Base-by-base conservation (phyloP, 1,140 invertebrate genomes). In the Papilio machaon region DNA sequence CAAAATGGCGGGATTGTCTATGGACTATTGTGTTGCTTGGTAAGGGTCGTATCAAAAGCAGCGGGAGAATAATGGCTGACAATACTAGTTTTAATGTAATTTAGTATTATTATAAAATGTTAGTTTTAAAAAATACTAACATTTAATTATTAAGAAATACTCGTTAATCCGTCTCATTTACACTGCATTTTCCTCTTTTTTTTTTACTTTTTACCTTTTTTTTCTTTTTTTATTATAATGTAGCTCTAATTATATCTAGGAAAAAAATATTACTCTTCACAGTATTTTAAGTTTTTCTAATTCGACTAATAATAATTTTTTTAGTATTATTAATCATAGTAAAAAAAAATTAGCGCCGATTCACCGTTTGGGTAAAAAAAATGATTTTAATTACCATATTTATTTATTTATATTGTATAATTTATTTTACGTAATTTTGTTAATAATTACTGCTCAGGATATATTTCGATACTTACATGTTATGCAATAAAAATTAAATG, bases 61-160 rank as follows among this genome's bases (percentile, higher is more conserved):
- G 88, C 91, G 92, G 92, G 92, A 94, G 91, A 94, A 90, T 94
- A 94, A 94, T 92, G 87, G 92, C 85, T 90, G 92, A 92, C 90
- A 92, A 91, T 93, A 92, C 43, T 79, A 79, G 77, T 85, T 82
- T 81, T 86, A 84, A 83, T 43, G 19, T 73, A 58, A 46, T 15
- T 67, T 43, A 11, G 64, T 77, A 70, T 64, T 80, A 52, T 54
- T 47, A 35, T 73, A 73, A 23, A 58, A 60, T 38, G 17, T 54
- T 46, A 75, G 52, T 79, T 60, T 35, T n/a, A 30, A n/a, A n/a
- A 54, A 35, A 70, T 74, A 80, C 35, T 80, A 67, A 38, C 15
- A 78, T 17, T 74, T 84, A 82, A 46, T 80, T 52, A 81, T 80
- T 82, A 83, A 82, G 77, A 80, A 83, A 83, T 87, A 85, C 80